Conservation (phyloP, 2,888 invertebrate species). For the Scaptomyza caliginosa region DNA sequence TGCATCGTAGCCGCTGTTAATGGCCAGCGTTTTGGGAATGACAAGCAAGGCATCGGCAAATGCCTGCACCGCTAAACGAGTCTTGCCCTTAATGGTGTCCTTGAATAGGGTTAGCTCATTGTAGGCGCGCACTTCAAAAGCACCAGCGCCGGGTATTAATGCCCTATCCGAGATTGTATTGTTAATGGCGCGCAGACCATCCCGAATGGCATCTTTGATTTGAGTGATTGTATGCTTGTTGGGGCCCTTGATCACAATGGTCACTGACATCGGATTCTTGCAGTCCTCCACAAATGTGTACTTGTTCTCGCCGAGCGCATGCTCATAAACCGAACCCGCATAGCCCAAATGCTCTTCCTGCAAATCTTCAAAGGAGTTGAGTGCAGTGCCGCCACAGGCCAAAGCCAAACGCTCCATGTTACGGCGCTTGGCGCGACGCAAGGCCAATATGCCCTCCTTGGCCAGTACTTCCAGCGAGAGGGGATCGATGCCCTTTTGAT, state of each 20-base stretch:
- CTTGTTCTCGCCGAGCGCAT: conserved; percentile 98
- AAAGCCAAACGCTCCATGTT: conserved; percentile 99
- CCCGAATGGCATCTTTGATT: conserved; percentile 98
- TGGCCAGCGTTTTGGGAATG: conserved; percentile 96
- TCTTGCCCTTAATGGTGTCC: conserved; percentile 94
- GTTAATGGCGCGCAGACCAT: conserved; percentile 98
- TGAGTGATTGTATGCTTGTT: conserved; percentile 97
- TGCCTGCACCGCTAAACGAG: conserved; percentile 95
- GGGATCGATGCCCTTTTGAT: conserved; percentile 99
- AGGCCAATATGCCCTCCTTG: conserved; percentile 96
- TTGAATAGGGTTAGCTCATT: conserved; percentile 92
- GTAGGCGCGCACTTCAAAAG: conserved; percentile 95
- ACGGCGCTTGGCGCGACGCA: conserved; percentile 97
- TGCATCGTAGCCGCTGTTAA: conserved; percentile 97
- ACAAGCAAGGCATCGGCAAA: conserved; percentile 97
- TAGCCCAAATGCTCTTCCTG: conserved; percentile 94
- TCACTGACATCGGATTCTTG: conserved; percentile 97
- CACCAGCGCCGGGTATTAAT: conserved; percentile 98
- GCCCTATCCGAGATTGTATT: conserved; percentile 97
- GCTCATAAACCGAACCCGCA: conserved; percentile 97
- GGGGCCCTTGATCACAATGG: conserved; percentile 97
- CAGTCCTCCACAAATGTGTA: conserved; percentile 99
- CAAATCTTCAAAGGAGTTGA: conserved; percentile 98
- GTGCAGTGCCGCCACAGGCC: conserved; percentile 97
- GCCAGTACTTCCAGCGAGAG: conserved; percentile 97